Evolutionary conservation across 2,113 vertebrate genomes (phyloP), one percentile per base, ranked within the genome.

Genomic region (Thermophis baileyi): DNA sequence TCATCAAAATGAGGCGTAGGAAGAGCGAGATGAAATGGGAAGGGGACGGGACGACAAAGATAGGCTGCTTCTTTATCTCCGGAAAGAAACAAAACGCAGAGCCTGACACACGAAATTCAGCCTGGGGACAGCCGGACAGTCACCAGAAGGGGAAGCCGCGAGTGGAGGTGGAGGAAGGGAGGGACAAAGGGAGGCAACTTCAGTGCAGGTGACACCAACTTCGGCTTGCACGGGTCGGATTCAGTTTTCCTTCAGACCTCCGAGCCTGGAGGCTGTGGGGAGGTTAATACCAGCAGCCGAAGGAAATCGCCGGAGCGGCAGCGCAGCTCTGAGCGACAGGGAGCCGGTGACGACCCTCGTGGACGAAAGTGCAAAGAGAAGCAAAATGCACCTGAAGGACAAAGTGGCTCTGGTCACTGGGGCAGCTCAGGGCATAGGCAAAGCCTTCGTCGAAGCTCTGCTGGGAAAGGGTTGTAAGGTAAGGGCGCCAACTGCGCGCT

Each of bases 391-490:
- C 96, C 98, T 99, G 93, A 97, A 96, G 93, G 98, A 98, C 54
- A 99, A 98, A 97, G 99, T 99, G 96, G 99, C 98, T 35, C 97
- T 99, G 97, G 98, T 99, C 95, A 99, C 99, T 1, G 99, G 99
- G 22, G 99, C 98, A 7, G 99, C 99, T 11, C 99, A 99, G 97
- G 99, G 99, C 93, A 99, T 99, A n/a, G 99, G 99, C 57, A 96
- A 97, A 86, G 99, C 99, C 0, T 98, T 97, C 51, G 98, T 97
- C 0, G 98, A 99, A 93, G 97, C 97, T 2, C 98, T 99, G 54
- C 97, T 99, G 94, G 93, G 96, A 93, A 98, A 98, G 93, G 97
- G 97, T 1, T 98, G 98, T 24, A 99, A 99, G 98, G 99, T 99
- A 95, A 96, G 97, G 14, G n/a, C n/a, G n/a, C 30, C 14, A 25